Base-by-base conservation (phyloP, 2,797 vertebrate genomes). In the Spinus pinus region DNA sequence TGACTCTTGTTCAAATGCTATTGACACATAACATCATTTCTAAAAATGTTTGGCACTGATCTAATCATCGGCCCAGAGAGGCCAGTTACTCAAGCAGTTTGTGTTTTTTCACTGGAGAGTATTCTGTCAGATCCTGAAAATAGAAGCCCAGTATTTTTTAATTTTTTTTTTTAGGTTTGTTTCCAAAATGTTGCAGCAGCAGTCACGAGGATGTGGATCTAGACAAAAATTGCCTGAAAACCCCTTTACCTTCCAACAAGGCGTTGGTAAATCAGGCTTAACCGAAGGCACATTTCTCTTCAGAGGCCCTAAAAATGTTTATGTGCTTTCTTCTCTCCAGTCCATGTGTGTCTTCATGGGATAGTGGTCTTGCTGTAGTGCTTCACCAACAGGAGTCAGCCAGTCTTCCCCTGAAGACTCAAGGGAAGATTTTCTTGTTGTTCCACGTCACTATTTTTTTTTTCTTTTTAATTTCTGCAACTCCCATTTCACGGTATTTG, bases 361-460 rank as follows among this genome's bases (percentile, higher is more conserved):
- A 16, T n/a, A 16, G 10, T 57, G 44, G n/a, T 33, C 37, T 60
- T 61, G 33, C 33, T 31, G 49, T 50, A 10, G 12, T 5, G 6
- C 44, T 35, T 56, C n/a, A 15, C 30, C 7, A 31, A 2, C 7
- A 35, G 23, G 8, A 30, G 14, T 53, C 30, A 62, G 27, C 6
- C 17, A 23, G 6, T 25, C 53, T 54, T 21, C 21, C 57, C 21
- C 35, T 56, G 19, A 46, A 37, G 53, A 39, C n/a, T 21, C 13
- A 12, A 28, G 31, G 20, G 22, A 51, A 64, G 31, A 30, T 51
- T 54, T 86, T 39, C 14, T 31, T 47, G 1, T 39, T 33, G 27
- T 81, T 93, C 53, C 5, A 1, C 0, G 0, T 58, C 25, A n/a
- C 19, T 10, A 5, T 12, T 6, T 47, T 65, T 22, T 22, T 15